Evolutionary conservation across 1,140 invertebrate species (phyloP), one percentile per base, ranked within the genome.

Genomic region (Steinernema khuongi): DNA sequence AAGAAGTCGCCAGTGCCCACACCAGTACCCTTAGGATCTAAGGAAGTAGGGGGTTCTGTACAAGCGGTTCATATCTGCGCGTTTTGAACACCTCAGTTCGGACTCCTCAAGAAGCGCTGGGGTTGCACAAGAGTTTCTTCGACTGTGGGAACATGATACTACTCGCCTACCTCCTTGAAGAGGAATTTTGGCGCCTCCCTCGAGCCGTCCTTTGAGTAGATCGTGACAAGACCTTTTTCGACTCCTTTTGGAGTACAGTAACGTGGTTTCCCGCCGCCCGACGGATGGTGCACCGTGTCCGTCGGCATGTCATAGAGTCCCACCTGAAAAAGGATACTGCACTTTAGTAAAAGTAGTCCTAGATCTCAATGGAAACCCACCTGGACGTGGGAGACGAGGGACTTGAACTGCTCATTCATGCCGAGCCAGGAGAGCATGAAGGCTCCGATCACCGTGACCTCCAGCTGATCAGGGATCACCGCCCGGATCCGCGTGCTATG

Each of bases 361-460:
- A n/a, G n/a, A n/a, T 7, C 50, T 71, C 60, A 29, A n/a, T 72
- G 17, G 70, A 70, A 71, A 68, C 60, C 60, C 2, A 69, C 71
- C 17, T 44, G 30, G 1, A 72, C 71, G 66, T 66, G 44, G n/a
- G 26, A 70, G 1, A 68, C 26, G 4, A 72, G 18, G 1, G 44
- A 18, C 17, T 72, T 66, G n/a, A 22, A 19, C 44, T 72, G 71
- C n/a, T 72, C 71, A 22, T 26, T 26, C 22, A 26, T 11, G 44
- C 29, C 30, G 60, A 72, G 29, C 26, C 19, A 75, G 72, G 32
- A 74, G 7, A 74, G 70, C 31, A 74, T 73, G 29, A 73, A 66
- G 22, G 43, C 71, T 14, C 44, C 31, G 28, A 72, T 72, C 14
- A 72, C 31, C 17, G 43, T 28, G 31, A 70, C 30, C 31, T 68